Evolutionary conservation across 2,888 invertebrate genomes (phyloP).

Genomic region (Abscondita cerata): DNA sequence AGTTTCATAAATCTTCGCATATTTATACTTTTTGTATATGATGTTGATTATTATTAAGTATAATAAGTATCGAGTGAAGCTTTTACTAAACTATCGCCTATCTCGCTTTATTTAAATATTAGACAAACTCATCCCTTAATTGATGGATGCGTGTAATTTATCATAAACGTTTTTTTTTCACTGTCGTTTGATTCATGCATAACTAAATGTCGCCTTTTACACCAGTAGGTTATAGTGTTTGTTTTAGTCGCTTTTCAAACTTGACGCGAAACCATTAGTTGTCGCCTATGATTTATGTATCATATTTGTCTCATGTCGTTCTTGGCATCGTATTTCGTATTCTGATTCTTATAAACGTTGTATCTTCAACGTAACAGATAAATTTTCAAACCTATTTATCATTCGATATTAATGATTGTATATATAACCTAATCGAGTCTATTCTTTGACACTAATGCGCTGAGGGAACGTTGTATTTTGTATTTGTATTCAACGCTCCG

Average conservation of each 20-base stretch:
- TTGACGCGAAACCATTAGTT: slow-evolving; percentile 29
- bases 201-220: slow-evolving; percentile 8
- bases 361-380: slow-evolving; percentile 27
- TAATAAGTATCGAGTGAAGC: too few relatives aligned
- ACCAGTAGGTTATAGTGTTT: slow-evolving; percentile 26
- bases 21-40: slow-evolving; percentile 7
- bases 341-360: slow-evolving; percentile 30
- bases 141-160: slow-evolving; percentile 13
- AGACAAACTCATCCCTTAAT: slow-evolving; percentile 5
- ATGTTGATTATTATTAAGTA: slow-evolving; percentile 5
- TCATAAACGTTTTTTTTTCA: slow-evolving; percentile 15
- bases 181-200: slow-evolving; percentile 11
- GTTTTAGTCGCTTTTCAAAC: slow-evolving; percentile 31
- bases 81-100: too few relatives aligned
- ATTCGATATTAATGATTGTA: slow-evolving; percentile 30
- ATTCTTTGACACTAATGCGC: slow-evolving; percentile 10
- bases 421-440: slow-evolving; percentile 21
- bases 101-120: not conserved
- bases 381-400: slow-evolving; percentile 26
- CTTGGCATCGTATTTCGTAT: slow-evolving; percentile 31
- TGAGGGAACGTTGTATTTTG: not conserved
- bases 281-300: slow-evolving; percentile 32
- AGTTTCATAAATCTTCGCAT: slow-evolving; percentile 35
- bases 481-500: not conserved
- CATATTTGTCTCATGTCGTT: slow-evolving; percentile 32